Evolutionary conservation across 2,797 vertebrate genomes (phyloP).

Genomic region (Epinephelus malabaricus): DNA sequence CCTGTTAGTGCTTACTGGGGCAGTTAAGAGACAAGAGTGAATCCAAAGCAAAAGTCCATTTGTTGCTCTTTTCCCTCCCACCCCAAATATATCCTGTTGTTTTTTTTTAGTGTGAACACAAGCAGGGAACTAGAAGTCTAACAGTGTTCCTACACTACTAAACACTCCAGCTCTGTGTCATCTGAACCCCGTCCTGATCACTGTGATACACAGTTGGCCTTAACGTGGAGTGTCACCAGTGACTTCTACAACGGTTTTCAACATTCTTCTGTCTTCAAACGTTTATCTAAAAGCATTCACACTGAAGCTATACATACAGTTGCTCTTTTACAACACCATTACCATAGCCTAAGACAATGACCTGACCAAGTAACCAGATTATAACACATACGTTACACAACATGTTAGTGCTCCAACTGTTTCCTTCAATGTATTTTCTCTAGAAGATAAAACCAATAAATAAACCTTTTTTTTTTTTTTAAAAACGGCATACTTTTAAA

Average conservation of each 20-base stretch:
- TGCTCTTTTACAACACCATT: constrained; percentile 83
- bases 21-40: constrained; percentile 80
- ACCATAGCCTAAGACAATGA: constrained; percentile 83
- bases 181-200: constrained; percentile 61
- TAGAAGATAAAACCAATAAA: constrained; percentile 87
- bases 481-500: constrained; percentile 81
- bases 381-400: constrained; percentile 81
- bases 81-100: constrained; percentile 64
- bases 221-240: constrained; percentile 78
- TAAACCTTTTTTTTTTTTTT: constrained; percentile 73
- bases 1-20: constrained; percentile 87
- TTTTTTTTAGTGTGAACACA: constrained; percentile 67
- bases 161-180: constrained; percentile 69
- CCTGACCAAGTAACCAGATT: constrained; percentile 81
- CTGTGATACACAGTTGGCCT: constrained; percentile 68
- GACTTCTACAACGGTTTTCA: constrained; percentile 81
- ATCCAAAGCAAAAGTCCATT: constrained; percentile 74
- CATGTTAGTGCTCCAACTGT: constrained; percentile 82
- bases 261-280: constrained; percentile 90
- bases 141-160: constrained; percentile 85
- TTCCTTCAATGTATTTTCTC: constrained; percentile 84
- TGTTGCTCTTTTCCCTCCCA: constrained; percentile 68
- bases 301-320: constrained; percentile 84
- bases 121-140: constrained; percentile 79
- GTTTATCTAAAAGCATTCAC: constrained; percentile 85